Evolutionary conservation across 1,140 invertebrate species (phyloP), one percentile per base, ranked within the genome.

Genomic region (Megathymus violae): DNA sequence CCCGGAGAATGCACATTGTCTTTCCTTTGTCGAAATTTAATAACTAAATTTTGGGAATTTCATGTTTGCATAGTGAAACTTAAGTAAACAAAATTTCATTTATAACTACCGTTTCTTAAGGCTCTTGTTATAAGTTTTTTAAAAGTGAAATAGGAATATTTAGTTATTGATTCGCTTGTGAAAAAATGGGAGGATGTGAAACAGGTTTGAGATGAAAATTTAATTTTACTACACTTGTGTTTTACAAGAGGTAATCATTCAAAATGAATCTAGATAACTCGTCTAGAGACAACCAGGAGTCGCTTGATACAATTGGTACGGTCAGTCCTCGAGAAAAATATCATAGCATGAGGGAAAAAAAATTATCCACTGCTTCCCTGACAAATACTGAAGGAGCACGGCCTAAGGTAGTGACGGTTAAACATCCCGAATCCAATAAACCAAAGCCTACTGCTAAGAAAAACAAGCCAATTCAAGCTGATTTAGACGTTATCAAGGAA

Each of bases 401-500:
- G 64, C 96, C 95, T 17, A 98, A 98, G 88, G 95, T 97, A 43
- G 98, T 99, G 3, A 98, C 96, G 6, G 97, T 99, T 0, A 98
- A 97, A 78, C 97, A 97, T 87, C 97, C 97, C 1, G 98, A 98
- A 76, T 98, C 97, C 0, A 98, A 97, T 78, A 98, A 98, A 87
- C 96, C 97, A 0, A 99, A 98, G 84, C 97, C 97, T 1, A 98
- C 97, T 17, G 94, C 95, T 9, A 97, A 97, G 79, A 98, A 98
- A 86, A 95, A 94, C 64, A 97, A 97, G 85, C 96, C 97, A 0
- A 96, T 98, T 51, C 97, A 98, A 90, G 97, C 97, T 1, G 97
- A 98, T 87, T 90, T 98, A 64, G 98, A 99, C 92, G 96, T 99
- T 25, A 94, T 96, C 9, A 99, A 99, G 85, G 98, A 99, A 82